Conservation (phyloP, 2,113 vertebrate genomes). For the Scartelaos histophorus region DNA sequence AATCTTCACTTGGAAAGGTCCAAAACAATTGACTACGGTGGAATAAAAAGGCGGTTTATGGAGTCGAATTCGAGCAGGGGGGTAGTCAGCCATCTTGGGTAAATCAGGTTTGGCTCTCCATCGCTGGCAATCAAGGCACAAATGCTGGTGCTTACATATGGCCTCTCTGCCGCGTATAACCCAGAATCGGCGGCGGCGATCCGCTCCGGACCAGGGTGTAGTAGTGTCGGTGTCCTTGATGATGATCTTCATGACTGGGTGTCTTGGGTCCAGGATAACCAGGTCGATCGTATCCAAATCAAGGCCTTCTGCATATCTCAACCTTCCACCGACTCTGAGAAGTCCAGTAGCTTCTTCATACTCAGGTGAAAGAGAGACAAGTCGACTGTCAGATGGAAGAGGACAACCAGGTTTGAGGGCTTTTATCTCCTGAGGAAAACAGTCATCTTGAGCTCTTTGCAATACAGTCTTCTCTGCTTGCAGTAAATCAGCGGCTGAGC, state of each 20-base stretch:
- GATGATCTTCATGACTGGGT: not conserved
- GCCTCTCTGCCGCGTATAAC: conserved; percentile 1
- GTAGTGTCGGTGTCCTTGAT: conserved; percentile 6
- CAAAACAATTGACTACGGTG: too few relatives aligned
- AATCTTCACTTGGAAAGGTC: too few relatives aligned
- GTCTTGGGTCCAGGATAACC: conserved; percentile 7
- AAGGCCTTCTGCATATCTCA: not conserved
- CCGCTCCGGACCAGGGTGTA: conserved; percentile 3
- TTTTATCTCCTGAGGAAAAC: conserved; percentile 3
- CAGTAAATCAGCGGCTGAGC: not conserved
- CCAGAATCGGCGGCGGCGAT: conserved; percentile 10
- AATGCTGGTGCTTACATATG: too few relatives aligned
- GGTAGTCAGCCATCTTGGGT: too few relatives aligned
- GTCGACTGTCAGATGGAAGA: not conserved
- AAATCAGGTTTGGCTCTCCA: too few relatives aligned
- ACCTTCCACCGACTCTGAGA: conserved; percentile 12
- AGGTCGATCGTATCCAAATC: conserved; percentile 2
- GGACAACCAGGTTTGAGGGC: not conserved
- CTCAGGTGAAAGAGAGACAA: conserved; percentile 2
- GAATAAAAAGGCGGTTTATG: too few relatives aligned
- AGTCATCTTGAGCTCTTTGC: not conserved
- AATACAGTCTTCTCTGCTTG: conserved; percentile 4
- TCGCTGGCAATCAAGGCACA: too few relatives aligned
- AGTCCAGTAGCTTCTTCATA: conserved; percentile 5
- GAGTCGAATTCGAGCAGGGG: too few relatives aligned